These are phyloP conservation scores for Brachyhypopomus gauderio DNA, from an alignment of 2,113 vertebrate genomes.

Conservation along the genomic window DNA sequence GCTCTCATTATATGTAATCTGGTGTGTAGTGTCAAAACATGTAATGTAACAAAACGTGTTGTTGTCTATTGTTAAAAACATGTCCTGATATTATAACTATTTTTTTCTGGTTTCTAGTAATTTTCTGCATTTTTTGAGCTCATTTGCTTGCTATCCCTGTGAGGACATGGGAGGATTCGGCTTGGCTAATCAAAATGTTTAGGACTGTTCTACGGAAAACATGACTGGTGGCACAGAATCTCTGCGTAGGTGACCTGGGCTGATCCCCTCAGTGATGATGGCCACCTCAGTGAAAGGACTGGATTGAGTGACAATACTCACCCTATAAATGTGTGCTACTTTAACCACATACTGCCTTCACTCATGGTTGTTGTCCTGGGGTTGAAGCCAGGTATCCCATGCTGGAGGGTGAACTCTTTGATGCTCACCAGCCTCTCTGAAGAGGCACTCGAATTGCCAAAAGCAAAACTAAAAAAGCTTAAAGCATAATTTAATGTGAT, in stretches of 20 bases:
- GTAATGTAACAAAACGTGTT: no score
- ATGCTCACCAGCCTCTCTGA: background rate
- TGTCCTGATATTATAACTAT: no score
- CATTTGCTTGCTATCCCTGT: no score
- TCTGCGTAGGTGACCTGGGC: background rate
- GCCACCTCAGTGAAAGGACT: background rate
- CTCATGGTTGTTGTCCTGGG: no score
- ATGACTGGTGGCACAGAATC: background rate
- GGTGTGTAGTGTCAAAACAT: no score
- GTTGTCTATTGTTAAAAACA: no score
- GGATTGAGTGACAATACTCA: background rate
- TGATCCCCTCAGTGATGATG: background rate
- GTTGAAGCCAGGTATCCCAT: background rate
- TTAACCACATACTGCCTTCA: background rate
- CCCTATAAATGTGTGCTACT: background rate
- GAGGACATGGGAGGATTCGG: no score
- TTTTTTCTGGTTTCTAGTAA: no score
- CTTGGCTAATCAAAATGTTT: background rate
- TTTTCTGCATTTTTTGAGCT: no score
- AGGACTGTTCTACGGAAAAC: background rate
- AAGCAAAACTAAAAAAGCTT: background rate
- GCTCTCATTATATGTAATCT: no score
- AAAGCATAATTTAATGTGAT: background rate
- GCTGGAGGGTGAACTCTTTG: background rate
- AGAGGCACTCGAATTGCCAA: slow-evolving; percentile 9